phyloP scores from a whole-genome alignment of 2,797 vertebrate genomes.

The Phalloptychus januarius region DNA sequence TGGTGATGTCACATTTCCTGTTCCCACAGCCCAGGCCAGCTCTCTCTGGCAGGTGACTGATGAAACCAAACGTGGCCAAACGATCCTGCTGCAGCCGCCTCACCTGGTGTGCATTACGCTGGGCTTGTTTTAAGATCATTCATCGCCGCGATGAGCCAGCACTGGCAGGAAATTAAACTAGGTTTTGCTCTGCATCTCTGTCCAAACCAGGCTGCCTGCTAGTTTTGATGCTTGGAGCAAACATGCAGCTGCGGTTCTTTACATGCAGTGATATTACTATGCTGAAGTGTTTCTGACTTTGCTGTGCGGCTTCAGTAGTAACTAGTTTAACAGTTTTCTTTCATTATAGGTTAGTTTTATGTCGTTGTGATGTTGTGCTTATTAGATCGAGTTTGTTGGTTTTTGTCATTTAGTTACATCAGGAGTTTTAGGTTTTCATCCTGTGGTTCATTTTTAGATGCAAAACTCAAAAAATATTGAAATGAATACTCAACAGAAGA shows the following conservation, averaged over 20 bases:
- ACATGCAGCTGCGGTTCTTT: conserved; percentile 53
- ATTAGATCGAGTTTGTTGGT: no score
- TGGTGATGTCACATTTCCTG: conserved; percentile 82
- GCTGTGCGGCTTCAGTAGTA: conserved; percentile 37
- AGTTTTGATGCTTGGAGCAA: conserved; percentile 51
- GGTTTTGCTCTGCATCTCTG: conserved; percentile 62
- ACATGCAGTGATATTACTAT: conserved; percentile 49
- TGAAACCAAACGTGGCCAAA: conserved; percentile 48
- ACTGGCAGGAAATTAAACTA: conserved; percentile 62
- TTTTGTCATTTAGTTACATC: no score
- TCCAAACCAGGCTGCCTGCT: conserved; percentile 49
- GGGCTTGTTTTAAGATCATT: conserved; percentile 47
- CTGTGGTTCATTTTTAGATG: no score
- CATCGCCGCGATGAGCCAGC: conserved; percentile 54
- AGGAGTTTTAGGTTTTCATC: no score
- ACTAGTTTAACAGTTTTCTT: neutral
- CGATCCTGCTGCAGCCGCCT: conserved; percentile 12
- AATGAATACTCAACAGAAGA: no score
- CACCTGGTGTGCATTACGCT: conserved; percentile 28
- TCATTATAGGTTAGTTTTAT: no score
- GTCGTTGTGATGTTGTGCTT: no score
- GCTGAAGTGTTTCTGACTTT: conserved; percentile 53
- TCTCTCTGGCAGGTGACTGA: conserved; percentile 70
- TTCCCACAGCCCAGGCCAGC: conserved; percentile 62
- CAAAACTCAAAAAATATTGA: no score